Evolutionary conservation across 2,113 vertebrate species (phyloP).

Genomic region (Chitala chitala): DNA sequence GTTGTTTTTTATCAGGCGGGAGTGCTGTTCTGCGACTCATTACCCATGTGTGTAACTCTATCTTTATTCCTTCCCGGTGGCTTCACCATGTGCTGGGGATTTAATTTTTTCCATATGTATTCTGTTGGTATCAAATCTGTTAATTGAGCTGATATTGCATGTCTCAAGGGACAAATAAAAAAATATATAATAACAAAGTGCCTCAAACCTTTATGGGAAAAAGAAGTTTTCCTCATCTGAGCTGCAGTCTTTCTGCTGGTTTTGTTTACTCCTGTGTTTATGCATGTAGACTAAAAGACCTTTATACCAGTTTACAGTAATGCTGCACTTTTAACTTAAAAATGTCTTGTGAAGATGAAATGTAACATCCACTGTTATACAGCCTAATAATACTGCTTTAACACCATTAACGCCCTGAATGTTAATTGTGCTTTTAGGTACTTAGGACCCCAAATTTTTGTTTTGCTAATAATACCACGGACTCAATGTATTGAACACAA

Average conservation of each 20-base stretch:
- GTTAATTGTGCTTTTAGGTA: too few species aligned
- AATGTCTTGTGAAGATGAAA: too few species aligned
- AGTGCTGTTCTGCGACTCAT: constrained; percentile 30
- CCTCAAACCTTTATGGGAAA: constrained; percentile 5
- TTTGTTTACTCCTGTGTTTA: neutral
- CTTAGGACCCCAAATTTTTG: too few species aligned
- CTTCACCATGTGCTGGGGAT: constrained; percentile 35
- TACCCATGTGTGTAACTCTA: constrained; percentile 33
- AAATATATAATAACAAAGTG: constrained; percentile 19
- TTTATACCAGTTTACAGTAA: too few species aligned
- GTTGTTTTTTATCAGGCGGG: constrained; percentile 27
- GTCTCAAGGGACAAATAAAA: constrained; percentile 21
- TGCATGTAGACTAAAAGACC: neutral
- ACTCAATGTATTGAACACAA: too few species aligned
- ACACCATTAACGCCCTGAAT: too few species aligned
- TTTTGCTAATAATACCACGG: too few species aligned
- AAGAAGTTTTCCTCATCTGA: neutral
- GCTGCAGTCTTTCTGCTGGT: neutral
- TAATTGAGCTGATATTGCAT: constrained; percentile 35
- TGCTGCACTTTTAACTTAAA: too few species aligned
- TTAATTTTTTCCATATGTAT: constrained; percentile 36
- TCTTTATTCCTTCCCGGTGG: constrained; percentile 35
- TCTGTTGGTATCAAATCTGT: constrained; percentile 42
- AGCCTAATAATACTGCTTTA: too few species aligned
- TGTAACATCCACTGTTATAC: too few species aligned